phyloP scores from a whole-genome alignment of 2,113 vertebrate species.

The Nematolebias whitei region DNA sequence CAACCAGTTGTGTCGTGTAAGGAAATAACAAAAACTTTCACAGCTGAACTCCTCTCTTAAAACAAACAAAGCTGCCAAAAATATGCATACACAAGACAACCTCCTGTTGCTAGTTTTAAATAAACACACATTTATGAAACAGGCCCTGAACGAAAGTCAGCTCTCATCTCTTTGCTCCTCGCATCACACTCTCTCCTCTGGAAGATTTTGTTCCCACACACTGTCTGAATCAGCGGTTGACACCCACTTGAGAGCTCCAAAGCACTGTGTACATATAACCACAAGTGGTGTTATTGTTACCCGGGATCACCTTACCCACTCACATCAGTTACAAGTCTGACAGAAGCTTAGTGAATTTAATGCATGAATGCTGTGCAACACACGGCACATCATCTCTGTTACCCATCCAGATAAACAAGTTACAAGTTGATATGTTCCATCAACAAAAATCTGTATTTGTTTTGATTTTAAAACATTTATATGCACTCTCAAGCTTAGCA shows the following conservation, averaged over 20 bases:
- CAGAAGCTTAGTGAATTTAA: slow-evolving; percentile 27
- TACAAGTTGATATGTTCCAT: background rate
- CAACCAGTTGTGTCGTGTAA: background rate
- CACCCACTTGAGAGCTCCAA: slow-evolving; percentile 71
- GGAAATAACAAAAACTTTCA: background rate
- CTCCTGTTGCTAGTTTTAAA: background rate
- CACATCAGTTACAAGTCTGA: slow-evolving; percentile 63
- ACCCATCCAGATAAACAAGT: background rate
- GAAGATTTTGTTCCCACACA: slow-evolving; percentile 49
- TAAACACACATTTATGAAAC: background rate
- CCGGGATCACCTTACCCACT: slow-evolving; percentile 62
- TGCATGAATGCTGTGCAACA: background rate
- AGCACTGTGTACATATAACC: slow-evolving; percentile 67
- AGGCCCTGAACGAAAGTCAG: background rate
- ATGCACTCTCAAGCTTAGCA: too few relatives aligned
- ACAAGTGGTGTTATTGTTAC: slow-evolving; percentile 71
- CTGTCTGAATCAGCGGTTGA: slow-evolving; percentile 48
- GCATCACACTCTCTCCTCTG: slow-evolving; percentile 27
- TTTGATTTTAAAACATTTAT: too few relatives aligned
- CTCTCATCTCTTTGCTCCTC: slow-evolving; percentile 29
- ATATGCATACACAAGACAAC: background rate
- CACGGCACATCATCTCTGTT: slow-evolving; percentile 3
- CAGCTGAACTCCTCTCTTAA: background rate
- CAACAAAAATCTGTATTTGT: too few relatives aligned
- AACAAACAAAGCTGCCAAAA: background rate